These are phyloP conservation scores for Ryuthela nishihirai DNA, from an alignment of 2,888 invertebrate genomes.

Conservation along the genomic window DNA sequence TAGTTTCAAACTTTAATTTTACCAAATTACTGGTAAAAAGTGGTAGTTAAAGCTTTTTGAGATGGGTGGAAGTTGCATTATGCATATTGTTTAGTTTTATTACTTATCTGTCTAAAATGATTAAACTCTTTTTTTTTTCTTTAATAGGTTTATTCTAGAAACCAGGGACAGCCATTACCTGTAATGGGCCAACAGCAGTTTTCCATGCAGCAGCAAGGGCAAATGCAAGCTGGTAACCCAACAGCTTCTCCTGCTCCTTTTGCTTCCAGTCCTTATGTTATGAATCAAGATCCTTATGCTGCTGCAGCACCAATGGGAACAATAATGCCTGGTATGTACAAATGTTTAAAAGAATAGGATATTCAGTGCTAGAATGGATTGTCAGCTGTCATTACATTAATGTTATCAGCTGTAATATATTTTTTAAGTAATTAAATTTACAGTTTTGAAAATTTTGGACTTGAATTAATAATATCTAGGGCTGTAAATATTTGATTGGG, in stretches of 20 bases:
- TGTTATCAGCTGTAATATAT: neutral
- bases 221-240: conserved; percentile 29
- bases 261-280: conserved; percentile 41
- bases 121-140: neutral
- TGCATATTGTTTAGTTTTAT: no score
- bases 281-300: conserved; percentile 42
- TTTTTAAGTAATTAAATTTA: neutral
- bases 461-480: neutral
- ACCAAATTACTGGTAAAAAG: no score
- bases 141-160: conserved; percentile 23
- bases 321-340: conserved; percentile 35
- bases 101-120: no score
- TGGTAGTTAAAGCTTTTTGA: no score
- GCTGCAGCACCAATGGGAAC: conserved; percentile 40
- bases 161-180: conserved; percentile 34
- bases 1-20: no score
- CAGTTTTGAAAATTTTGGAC: neutral
- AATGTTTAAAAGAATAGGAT: no score
- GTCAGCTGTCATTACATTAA: neutral
- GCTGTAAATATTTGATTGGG: no score
- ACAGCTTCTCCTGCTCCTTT: conserved; percentile 35
- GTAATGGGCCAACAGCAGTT: conserved; percentile 46
- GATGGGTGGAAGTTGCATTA: no score
- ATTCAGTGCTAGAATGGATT: neutral
- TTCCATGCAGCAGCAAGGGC: conserved; percentile 38